Evolutionary conservation across 2,113 vertebrate species (phyloP).

Genomic region (Syrrhaptes paradoxus): DNA sequence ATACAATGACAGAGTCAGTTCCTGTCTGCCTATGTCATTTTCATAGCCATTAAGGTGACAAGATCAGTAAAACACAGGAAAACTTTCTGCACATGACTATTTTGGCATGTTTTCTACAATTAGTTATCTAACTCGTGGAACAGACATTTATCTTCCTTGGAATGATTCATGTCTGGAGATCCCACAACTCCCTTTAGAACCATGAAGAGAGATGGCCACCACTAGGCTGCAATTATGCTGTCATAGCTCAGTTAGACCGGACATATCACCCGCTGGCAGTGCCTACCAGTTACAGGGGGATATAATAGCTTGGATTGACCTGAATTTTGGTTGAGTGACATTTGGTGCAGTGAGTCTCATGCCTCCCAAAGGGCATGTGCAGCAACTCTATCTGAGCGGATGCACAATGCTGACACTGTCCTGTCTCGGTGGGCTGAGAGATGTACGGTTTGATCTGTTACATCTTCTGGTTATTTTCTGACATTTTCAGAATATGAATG

Average conservation of each 20-base stretch:
- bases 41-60: neutral
- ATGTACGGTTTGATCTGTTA: neutral
- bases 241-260: neutral
- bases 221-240: neutral
- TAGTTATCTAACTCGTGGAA: neutral
- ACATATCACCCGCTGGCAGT: neutral
- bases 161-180: neutral
- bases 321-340: neutral
- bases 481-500: neutral
- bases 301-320: neutral
- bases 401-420: neutral
- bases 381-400: too few species aligned
- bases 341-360: neutral
- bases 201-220: neutral
- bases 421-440: neutral
- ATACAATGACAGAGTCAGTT: neutral
- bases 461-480: neutral
- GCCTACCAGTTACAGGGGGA: neutral
- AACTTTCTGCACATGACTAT: neutral
- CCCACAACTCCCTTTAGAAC: neutral
- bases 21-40: neutral
- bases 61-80: neutral
- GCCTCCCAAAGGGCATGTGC: neutral
- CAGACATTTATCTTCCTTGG: neutral
- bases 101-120: neutral